These are phyloP conservation scores for Heliconius eleuchia DNA, from an alignment of 1,140 invertebrate species.

Conservation along the genomic window DNA sequence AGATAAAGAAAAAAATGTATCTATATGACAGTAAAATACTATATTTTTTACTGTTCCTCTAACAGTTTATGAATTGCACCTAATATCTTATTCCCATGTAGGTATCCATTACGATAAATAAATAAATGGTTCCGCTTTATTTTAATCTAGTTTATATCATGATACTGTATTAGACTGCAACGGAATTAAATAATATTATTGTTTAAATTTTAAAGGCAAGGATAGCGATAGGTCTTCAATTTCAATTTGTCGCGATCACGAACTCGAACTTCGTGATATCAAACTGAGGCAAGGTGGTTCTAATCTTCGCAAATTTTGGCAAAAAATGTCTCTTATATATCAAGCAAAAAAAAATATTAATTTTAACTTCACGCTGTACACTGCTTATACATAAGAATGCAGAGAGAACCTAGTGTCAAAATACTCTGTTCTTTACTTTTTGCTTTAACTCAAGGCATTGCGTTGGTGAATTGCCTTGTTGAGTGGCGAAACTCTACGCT, in stretches of 20 bases:
- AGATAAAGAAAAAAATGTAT: no score
- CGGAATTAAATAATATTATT: conserved; percentile 36
- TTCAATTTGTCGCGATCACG: conserved; percentile 71
- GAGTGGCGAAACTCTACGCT: no score
- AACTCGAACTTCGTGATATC: conserved; percentile 54
- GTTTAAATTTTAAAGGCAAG: conserved; percentile 61
- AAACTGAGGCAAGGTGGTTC: conserved; percentile 50
- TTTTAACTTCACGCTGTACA: no score
- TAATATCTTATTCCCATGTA: neutral
- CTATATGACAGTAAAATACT: no score
- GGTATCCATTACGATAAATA: neutral
- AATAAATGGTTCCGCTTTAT: conserved; percentile 13
- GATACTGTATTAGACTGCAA: conserved; percentile 14
- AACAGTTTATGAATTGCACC: neutral
- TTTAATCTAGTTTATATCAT: conserved; percentile 22
- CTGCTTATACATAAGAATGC: no score
- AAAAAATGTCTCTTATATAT: conserved; percentile 20
- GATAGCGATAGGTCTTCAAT: conserved; percentile 64
- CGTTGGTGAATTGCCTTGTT: no score
- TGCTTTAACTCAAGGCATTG: no score
- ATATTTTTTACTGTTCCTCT: no score
- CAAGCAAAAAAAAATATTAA: no score
- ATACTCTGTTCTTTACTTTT: no score
- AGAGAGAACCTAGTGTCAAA: no score
- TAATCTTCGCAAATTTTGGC: conserved; percentile 49